Base-by-base conservation (phyloP, 2,888 invertebrate genomes). In the Pegoplata infirma region DNA sequence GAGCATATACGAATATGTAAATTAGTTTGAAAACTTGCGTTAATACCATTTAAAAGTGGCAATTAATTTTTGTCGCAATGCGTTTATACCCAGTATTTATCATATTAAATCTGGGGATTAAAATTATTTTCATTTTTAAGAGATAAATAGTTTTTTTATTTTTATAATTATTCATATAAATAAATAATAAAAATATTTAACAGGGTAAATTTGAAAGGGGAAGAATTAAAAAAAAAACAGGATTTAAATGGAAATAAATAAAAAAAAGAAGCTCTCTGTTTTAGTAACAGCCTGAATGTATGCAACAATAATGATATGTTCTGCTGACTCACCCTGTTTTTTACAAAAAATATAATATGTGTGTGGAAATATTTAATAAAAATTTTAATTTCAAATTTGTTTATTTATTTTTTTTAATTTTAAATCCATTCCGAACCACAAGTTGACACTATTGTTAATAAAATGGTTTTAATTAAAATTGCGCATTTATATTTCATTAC, bases 51-150 rank as follows among this genome's bases (percentile, higher is more conserved):
- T 47, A 55, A 66, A 64, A 55, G 36, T 69, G 28, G 55, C 59
- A 74, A 78, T 69, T 74, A 74, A 74, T 74, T 74, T 64, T 64
- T 73, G 78, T 66, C 78, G 68, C 78, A 74, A 53, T 78, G 69
- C 69, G 64, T 66, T 78, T 32, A 44, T 64, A 53, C n/a, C n/a
- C 17, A 10, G 8, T 16, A 69, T 59, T 59, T 51, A 53, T 67
- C 44, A 59, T 59, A 16, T 53, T 59, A 59, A 32, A 59, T 51
- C 51, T 59, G 12, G 36, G 5, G 36, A 40, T 40, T 40, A 40
- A 12, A 40, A 12, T n/a, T 3, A 40, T 40, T 40, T 40, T n/a
- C 5, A 40, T 40, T 40, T 40, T 32, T n/a, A 40, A n/a, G 5
- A 40, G n/a, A 40, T 40, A 40, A n/a, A n/a, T 3, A n/a, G 2